These are phyloP conservation scores for Sebastes reedi DNA, from an alignment of 2,797 vertebrate species.

Conservation along the genomic window DNA sequence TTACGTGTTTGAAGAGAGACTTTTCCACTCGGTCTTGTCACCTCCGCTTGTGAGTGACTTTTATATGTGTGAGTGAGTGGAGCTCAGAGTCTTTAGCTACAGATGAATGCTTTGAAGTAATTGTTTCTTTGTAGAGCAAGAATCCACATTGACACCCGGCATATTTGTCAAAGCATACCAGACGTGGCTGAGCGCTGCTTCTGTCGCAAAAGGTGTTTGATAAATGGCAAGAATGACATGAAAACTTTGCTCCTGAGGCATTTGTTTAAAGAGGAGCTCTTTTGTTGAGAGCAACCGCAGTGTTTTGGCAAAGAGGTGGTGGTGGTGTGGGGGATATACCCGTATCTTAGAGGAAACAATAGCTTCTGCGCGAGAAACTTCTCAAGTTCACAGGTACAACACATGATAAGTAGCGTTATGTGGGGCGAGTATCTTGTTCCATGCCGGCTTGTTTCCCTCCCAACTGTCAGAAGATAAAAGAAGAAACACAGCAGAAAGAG, in stretches of 20 bases:
- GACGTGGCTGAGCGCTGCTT: constrained; percentile 34
- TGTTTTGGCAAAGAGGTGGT: constrained; percentile 39
- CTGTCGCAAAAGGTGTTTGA: constrained; percentile 38
- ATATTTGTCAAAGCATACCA: constrained; percentile 63
- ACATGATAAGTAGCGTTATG: constrained; percentile 58
- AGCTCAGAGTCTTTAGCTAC: constrained; percentile 2
- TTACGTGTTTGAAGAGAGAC: not conserved
- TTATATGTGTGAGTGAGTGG: not conserved
- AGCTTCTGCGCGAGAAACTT: constrained; percentile 49
- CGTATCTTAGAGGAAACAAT: constrained; percentile 62
- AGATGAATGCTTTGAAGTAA: constrained; percentile 58
- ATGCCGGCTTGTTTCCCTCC: constrained; percentile 50
- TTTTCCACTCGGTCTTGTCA: constrained; percentile 2
- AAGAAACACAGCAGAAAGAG: constrained; percentile 60
- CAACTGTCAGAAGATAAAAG: constrained; percentile 77
- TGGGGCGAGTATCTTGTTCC: constrained; percentile 72
- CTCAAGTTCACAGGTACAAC: constrained; percentile 71
- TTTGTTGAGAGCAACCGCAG: constrained; percentile 20
- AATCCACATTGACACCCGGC: constrained; percentile 48
- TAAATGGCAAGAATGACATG: constrained; percentile 58
- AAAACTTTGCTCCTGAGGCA: constrained; percentile 47
- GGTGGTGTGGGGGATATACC: constrained; percentile 1
- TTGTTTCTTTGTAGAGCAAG: constrained; percentile 37
- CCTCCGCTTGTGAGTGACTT: not conserved
- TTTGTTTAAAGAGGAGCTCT: constrained; percentile 58